Percentiles rank a stretch among this genome's conserved stretches.
These are phyloP conservation scores for Hypomecis atomaria DNA, from an alignment of 2,888 invertebrate species.

Conservation along the genomic window DNA sequence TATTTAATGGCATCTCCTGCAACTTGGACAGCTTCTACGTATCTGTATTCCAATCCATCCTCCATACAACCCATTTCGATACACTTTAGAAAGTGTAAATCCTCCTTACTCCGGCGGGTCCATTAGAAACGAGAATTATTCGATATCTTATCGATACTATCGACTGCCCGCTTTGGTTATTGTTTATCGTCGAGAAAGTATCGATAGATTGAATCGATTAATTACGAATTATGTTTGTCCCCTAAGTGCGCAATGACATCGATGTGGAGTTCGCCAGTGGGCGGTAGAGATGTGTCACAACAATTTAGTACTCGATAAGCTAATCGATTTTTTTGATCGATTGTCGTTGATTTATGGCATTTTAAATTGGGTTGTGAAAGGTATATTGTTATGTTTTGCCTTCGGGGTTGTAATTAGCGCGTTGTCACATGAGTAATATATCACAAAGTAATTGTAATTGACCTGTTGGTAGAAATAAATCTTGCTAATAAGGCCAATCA, in stretches of 20 bases:
- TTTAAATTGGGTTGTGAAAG: constrained; percentile 34
- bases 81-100: constrained; percentile 82
- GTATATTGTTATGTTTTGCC: constrained; percentile 27
- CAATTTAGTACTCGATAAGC: constrained; percentile 44
- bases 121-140: constrained; percentile 79
- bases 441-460: constrained; percentile 35
- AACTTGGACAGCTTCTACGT: constrained; percentile 46
- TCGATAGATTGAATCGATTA: constrained; percentile 74
- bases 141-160: constrained; percentile 80
- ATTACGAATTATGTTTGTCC: constrained; percentile 71
- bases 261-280: constrained; percentile 44
- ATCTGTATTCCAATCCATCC: constrained; percentile 79
- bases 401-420: constrained; percentile 34
- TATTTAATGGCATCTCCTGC: constrained; percentile 9
- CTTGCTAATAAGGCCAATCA: constrained; percentile 24
- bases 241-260: constrained; percentile 74
- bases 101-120: constrained; percentile 72
- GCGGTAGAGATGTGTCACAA: constrained; percentile 48
- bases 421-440: constrained; percentile 38
- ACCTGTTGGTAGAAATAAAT: constrained; percentile 28
- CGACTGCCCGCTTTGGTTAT: constrained; percentile 74
- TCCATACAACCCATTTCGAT: constrained; percentile 66
- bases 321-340: constrained; percentile 44
- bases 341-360: constrained; percentile 29
- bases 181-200: constrained; percentile 79